phyloP scores from a whole-genome alignment of 2,888 invertebrate species.

The Lasioglossum zephyrum region DNA sequence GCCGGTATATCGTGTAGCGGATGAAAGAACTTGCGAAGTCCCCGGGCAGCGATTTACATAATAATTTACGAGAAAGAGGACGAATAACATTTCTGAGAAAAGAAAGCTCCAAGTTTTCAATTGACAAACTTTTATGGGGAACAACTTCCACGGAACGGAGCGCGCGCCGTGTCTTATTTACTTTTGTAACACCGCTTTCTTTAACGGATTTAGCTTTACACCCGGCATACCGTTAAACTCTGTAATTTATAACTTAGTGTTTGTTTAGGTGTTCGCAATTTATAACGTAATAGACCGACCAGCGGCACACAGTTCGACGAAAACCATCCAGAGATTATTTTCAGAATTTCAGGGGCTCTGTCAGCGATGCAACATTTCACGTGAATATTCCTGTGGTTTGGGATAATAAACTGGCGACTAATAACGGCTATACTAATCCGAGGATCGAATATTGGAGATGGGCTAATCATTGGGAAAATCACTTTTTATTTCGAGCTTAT shows the following conservation, averaged over 20 bases:
- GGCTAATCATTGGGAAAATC: neutral
- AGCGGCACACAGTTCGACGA: neutral
- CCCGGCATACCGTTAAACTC: slow-evolving; percentile 10
- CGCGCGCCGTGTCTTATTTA: neutral
- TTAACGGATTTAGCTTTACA: neutral
- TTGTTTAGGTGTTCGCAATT: slow-evolving; percentile 9
- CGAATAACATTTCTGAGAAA: slow-evolving; percentile 11
- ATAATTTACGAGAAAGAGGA: slow-evolving; percentile 5
- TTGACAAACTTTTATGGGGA: slow-evolving; percentile 10
- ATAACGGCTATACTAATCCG: neutral
- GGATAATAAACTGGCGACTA: neutral
- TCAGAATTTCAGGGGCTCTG: neutral
- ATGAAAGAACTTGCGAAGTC: neutral
- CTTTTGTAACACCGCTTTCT: slow-evolving; percentile 10
- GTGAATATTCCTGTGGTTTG: neutral
- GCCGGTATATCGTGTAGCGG: neutral
- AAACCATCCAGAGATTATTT: neutral
- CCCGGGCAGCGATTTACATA: neutral
- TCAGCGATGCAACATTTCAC: neutral
- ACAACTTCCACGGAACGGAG: slow-evolving; percentile 6
- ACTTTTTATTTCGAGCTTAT: neutral
- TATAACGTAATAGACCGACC: neutral
- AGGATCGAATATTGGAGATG: neutral
- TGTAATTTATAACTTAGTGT: slow-evolving; percentile 8
- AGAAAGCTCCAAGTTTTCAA: slow-evolving; percentile 9